Conservation (phyloP, 2,797 vertebrate genomes). For the Anguilla megastoma region DNA sequence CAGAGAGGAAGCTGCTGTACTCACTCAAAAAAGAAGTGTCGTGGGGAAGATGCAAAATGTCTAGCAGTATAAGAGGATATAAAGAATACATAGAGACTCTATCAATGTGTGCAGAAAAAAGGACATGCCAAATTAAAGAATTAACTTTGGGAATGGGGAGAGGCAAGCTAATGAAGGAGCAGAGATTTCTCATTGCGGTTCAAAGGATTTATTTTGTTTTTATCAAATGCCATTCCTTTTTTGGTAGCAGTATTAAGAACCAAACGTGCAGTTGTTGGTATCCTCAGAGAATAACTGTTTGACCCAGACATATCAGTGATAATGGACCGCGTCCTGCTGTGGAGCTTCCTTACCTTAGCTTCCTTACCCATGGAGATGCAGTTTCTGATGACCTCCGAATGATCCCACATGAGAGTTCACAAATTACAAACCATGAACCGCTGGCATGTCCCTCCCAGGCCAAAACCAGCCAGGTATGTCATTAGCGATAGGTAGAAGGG, state of each 20-base stretch:
- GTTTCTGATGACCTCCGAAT: conserved; percentile 3
- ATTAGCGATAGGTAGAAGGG: neutral
- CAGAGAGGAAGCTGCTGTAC: neutral
- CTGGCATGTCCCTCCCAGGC: neutral
- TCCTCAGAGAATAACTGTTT: conserved; percentile 1
- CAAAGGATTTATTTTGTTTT: conserved; percentile 4
- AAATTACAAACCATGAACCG: conserved; percentile 5
- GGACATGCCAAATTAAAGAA: neutral
- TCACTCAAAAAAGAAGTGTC: conserved; percentile 17
- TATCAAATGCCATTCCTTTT: conserved; percentile 14
- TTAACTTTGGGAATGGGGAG: neutral
- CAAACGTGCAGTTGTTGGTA: neutral
- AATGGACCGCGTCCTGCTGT: neutral
- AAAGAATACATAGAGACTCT: neutral
- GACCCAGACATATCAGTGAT: neutral
- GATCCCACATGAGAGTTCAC: neutral
- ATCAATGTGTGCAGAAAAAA: conserved; percentile 17
- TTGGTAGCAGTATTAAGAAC: conserved; percentile 14
- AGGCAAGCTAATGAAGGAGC: neutral
- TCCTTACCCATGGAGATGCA: neutral
- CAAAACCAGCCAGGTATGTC: neutral
- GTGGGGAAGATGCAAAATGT: conserved; percentile 23
- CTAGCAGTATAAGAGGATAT: conserved; percentile 6
- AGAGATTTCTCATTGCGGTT: conserved; percentile 4
- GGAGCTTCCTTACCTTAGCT: conserved; percentile 8